Evolutionary conservation across 2,113 vertebrate genomes (phyloP), one percentile per base, ranked within the genome.

Genomic region (Tetraodon nigroviridis): DNA sequence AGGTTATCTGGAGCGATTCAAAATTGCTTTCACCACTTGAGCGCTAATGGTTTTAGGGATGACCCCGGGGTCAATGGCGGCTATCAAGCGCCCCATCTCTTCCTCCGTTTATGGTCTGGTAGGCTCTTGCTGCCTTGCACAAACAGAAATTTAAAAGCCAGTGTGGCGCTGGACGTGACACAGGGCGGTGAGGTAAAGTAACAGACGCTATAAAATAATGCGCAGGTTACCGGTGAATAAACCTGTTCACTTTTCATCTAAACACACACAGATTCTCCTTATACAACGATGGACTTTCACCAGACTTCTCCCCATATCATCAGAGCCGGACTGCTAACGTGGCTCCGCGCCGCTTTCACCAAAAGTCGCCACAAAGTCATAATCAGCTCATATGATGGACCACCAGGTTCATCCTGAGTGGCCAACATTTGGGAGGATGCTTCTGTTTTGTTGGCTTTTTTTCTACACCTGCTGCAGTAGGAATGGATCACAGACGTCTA

Each of bases 361-460:
- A 57, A 48, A 80, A 75, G 79, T 71, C 70, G 62, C 53, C 58
- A 63, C 73, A 84, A 82, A 84, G 79, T 79, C 76, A 72, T 3
- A 68, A n/a, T 71, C 67, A 71, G 69, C 71, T 61, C 58, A 46
- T 41, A 3, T 40, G 2, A 46, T 1, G 55, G 41, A 55, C 45
- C 17, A 51, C 44, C 2, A 56, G 32, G 32, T 37, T 37, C 8
- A 12, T 7, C 1, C 8, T 37, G 32, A 37, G 32, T 37, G 1
- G 3, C 32, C 11, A 37, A 10, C 10, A 37, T 37, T 37, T 37
- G 10, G 32, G 11, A 37, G 32, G 32, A 37, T 6, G 24, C 24
- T 27, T 6, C 7, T 6, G 24, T 27, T 27, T 27, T 27, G 24
- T 6, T 27, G 24, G 3, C 24, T 27, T 27, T 27, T 27, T 6